Conservation (phyloP, 2,113 vertebrate genomes). For the Saguinus imperator region DNA sequence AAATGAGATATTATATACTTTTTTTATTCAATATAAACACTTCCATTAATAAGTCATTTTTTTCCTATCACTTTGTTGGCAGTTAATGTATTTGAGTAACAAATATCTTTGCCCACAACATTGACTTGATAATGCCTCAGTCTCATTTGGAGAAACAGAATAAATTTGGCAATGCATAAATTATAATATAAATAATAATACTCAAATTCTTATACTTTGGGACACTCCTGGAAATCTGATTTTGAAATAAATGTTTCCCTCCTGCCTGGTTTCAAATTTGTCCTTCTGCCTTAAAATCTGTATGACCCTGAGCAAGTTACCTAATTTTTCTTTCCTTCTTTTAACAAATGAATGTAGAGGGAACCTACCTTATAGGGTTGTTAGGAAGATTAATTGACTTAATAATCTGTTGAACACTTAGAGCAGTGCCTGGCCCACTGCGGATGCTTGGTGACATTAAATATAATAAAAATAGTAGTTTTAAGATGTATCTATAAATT, state of each 20-base stretch:
- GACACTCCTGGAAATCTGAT: background rate
- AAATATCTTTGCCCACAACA: background rate
- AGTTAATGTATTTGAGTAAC: background rate
- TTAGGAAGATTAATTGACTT: background rate
- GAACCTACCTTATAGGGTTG: background rate
- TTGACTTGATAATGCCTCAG: background rate
- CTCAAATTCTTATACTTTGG: constrained; percentile 20
- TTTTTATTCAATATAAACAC: background rate
- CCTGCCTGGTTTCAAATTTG: background rate
- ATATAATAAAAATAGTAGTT: background rate
- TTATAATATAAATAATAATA: background rate
- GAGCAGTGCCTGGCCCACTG: background rate
- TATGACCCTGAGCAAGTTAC: background rate
- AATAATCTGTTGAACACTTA: background rate
- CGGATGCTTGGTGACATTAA: background rate
- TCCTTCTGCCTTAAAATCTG: background rate
- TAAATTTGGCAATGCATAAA: background rate
- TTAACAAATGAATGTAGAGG: background rate
- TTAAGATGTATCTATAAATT: background rate
- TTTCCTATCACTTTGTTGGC: background rate
- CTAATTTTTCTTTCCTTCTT: background rate
- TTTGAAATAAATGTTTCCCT: background rate
- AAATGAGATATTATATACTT: background rate
- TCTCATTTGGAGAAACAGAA: background rate
- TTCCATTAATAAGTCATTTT: background rate